Percentiles rank a stretch among this genome's conserved stretches.
Evolutionary conservation across 2,888 invertebrate genomes (phyloP).

Genomic region (Diaperis boleti): DNA sequence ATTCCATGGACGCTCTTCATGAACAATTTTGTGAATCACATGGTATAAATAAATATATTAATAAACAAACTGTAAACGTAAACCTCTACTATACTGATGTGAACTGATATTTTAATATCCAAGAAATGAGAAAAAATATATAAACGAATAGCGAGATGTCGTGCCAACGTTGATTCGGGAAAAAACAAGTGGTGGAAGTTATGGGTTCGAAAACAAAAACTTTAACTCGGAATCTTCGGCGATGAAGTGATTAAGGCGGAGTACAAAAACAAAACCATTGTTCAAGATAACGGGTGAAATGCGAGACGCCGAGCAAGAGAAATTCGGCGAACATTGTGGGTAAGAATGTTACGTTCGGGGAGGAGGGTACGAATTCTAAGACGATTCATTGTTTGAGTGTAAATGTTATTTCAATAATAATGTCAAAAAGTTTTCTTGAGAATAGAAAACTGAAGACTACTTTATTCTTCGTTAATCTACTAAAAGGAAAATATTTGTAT

Average conservation of each 20-base stretch:
- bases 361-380: neutral
- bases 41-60: too few species aligned
- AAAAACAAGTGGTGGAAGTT: conserved; percentile 32
- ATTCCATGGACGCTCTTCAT: too few species aligned
- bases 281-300: conserved; percentile 26
- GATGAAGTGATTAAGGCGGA: conserved; percentile 22
- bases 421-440: too few species aligned
- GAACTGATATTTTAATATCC: conserved; percentile 1
- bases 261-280: conserved; percentile 26
- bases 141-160: neutral
- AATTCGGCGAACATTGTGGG: conserved; percentile 1
- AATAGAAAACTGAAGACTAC: too few species aligned
- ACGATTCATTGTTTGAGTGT: too few species aligned
- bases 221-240: conserved; percentile 21
- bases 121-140: conserved; percentile 16
- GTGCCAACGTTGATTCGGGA: neutral
- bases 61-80: too few species aligned
- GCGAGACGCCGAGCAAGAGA: conserved; percentile 4
- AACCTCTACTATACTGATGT: too few species aligned
- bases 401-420: too few species aligned
- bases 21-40: too few species aligned
- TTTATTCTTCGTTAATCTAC: too few species aligned
- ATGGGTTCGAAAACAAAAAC: conserved; percentile 31
- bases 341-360: conserved; percentile 3
- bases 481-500: too few species aligned